These are phyloP conservation scores for Drosophila histrio DNA, from an alignment of 2,888 invertebrate species.

Conservation along the genomic window DNA sequence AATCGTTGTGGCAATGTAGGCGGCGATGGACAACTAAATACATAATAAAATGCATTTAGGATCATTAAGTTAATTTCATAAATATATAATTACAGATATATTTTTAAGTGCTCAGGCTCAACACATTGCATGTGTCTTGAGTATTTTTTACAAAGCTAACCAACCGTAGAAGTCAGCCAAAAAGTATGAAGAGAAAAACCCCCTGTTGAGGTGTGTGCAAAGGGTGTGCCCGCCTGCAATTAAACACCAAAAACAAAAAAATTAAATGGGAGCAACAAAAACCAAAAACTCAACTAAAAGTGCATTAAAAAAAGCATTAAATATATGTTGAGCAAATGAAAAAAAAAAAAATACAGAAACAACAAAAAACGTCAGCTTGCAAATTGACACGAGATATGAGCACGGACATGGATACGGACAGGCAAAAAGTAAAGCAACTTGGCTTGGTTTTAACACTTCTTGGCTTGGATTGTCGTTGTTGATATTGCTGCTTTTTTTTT, in stretches of 20 bases:
- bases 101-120: conserved; percentile 47
- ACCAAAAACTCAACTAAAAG: conserved; percentile 49
- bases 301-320: conserved; percentile 69
- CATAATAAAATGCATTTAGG: conserved; percentile 72
- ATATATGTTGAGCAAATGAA: conserved; percentile 57
- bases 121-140: conserved; percentile 57
- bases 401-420: conserved; percentile 65
- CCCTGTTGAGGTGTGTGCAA: conserved; percentile 52
- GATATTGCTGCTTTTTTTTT: conserved; percentile 5
- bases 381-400: conserved; percentile 77
- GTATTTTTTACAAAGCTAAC: conserved; percentile 75
- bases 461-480: conserved; percentile 52
- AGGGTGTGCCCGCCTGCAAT: conserved; percentile 70
- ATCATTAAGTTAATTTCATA: conserved; percentile 75
- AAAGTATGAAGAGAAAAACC: conserved; percentile 24
- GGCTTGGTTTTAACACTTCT: conserved; percentile 75
- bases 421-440: conserved; percentile 59
- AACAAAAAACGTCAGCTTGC: conserved; percentile 63
- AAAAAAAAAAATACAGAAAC: conserved; percentile 22
- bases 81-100: conserved; percentile 72
- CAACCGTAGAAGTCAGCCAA: conserved; percentile 60
- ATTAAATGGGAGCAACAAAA: conserved; percentile 21
- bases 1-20: conserved; percentile 17
- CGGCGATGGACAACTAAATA: conserved; percentile 52
- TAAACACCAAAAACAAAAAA: conserved; percentile 47